Conservation (phyloP, 2,797 vertebrate genomes). For the Chaenodraco wilsoni region DNA sequence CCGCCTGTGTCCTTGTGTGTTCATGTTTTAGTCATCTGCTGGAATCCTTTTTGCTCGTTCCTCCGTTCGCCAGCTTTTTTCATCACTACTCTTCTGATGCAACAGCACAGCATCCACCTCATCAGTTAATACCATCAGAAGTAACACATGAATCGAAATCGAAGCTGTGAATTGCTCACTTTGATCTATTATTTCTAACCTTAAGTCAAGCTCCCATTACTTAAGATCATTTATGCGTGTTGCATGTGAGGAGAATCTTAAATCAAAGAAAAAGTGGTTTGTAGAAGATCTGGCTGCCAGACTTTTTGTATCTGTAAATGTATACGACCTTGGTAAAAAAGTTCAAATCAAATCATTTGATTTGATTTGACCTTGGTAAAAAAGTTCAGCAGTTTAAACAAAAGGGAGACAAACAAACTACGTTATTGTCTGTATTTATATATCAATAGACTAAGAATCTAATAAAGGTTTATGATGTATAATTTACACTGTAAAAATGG, state of each 20-base stretch:
- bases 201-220: constrained; percentile 61
- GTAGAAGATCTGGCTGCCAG: constrained; percentile 16
- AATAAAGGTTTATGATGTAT: constrained; percentile 15
- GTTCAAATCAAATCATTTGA: not conserved
- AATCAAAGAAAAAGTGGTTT: constrained; percentile 21
- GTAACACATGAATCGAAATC: constrained; percentile 68
- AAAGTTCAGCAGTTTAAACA: constrained; percentile 30
- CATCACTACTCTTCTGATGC: constrained; percentile 75
- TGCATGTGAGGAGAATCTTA: constrained; percentile 52
- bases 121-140: constrained; percentile 65
- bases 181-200: constrained; percentile 80
- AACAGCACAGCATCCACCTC: constrained; percentile 66
- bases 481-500: constrained; percentile 1
- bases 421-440: not conserved
- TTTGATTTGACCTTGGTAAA: constrained; percentile 36
- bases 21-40: constrained; percentile 63
- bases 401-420: constrained; percentile 6
- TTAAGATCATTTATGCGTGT: constrained; percentile 72
- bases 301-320: constrained; percentile 31
- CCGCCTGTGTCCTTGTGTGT: constrained; percentile 40
- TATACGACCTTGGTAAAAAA: constrained; percentile 43
- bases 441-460: constrained; percentile 16
- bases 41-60: constrained; percentile 53
- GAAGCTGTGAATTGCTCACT: constrained; percentile 57
- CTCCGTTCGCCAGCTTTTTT: constrained; percentile 71